Base-by-base conservation (phyloP, 2,113 vertebrate genomes). In the Paracanthobrama guichenoti region DNA sequence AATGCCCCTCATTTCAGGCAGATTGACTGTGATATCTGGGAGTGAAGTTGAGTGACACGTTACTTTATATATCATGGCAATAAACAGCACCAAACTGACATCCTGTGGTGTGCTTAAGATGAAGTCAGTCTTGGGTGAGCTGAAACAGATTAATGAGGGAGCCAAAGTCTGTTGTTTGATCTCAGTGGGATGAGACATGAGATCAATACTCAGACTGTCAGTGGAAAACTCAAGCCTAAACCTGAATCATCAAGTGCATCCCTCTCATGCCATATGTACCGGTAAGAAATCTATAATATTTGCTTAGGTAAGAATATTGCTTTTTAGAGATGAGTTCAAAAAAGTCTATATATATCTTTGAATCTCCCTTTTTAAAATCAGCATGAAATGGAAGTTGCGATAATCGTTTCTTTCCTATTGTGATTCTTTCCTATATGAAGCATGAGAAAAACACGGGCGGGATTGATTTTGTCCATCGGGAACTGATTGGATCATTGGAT, bases 151-250 rank as follows among this genome's bases (percentile, higher is more conserved):
- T 73, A 73, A 86, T 83, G 80, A 73, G 75, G 73, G 53, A 83
- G 39, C 42, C 62, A 67, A 44, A 44, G 85, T 64, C 66, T 72
- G 66, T 31, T 46, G 64, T 86, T 86, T 86, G 85, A 86, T 79
- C 81, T 71, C 81, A 73, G 85, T 60, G 53, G 74, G 81, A 53
- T 35, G 12, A 50, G 53, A 72, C 77, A 69, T 53, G 64, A 83
- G 42, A 86, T 79, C 81, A 73, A 86, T 86, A 72, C 39, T 71
- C 66, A 62, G 66, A 62, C 81, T 86, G 81, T 82, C 75, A 73
- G 55, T 60, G 46, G 26, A 35, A 86, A 69, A 79, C 60, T 3
- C 53, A 78, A 78, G 53, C 55, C 31, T 76, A 76, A 64, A 22
- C 62, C 44, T 67, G 44, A 14, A 55, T 78, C 76, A 2, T 78